Evolutionary conservation across 2,888 invertebrate species (phyloP), one percentile per base, ranked within the genome.

Genomic region (Corbicula japonica): DNA sequence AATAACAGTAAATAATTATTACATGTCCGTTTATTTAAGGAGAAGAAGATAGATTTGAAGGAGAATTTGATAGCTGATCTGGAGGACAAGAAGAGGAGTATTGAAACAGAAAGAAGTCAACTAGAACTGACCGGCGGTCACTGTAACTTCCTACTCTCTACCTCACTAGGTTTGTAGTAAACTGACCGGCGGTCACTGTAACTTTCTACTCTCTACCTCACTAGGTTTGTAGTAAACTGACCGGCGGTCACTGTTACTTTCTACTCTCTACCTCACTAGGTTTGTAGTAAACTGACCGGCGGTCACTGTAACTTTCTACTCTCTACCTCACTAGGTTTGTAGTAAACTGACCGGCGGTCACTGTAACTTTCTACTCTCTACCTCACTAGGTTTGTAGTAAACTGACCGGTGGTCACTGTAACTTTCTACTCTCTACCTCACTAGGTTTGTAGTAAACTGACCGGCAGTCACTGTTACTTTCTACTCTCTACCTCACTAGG

Each of bases 21-120:
- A 41, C 10, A 41, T 12, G 41, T 8, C 41, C 10, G 15, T 41
- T 41, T 48, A 23, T 48, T 82, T 18, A 84, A 93, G 93, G 98
- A 99, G 90, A 98, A 98, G 93, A 98, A 98, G 93, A 95, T 97
- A 84, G 98, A 98, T 92, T 94, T 98, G 23, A 95, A 96, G 88
- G 98, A 98, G 93, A 98, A 96, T 93, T 94, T 99, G 44, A 95
- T 99, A 34, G 96, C 96, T 38, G 98, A 99, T 93, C 96, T 98
- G 92, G 98, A 98, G 92, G 98, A 99, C 89, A 98, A 98, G 91
- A 95, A 96, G 90, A 96, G 97, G 88, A 95, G 96, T 88, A 97
- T 98, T 69, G 98, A 99, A 93, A 95, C 96, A 75, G 99, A 99
- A 92, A 94, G 98, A 70, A 95, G 96, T 83, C 96, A 96, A 61